Percentiles rank a stretch among this genome's conserved stretches.
phyloP scores from a whole-genome alignment of 1,140 invertebrate genomes.

The Oryctes rhinoceros region DNA sequence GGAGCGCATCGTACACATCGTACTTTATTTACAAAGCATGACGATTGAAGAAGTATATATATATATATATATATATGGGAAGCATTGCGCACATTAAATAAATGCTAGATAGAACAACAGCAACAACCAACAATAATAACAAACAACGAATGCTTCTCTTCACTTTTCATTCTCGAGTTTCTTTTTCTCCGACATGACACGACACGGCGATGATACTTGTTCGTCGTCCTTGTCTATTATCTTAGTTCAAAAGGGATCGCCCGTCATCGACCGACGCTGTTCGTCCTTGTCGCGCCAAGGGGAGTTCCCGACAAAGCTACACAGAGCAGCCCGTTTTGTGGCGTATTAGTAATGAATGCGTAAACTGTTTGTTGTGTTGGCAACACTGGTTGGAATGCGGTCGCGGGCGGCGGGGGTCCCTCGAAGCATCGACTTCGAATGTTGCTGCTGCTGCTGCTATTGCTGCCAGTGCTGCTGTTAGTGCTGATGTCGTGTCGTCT shows the following conservation, averaged over 20 bases:
- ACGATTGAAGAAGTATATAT: not conserved
- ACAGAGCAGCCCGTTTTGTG: conserved; percentile 43
- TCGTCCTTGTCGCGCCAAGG: not conserved
- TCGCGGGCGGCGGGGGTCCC: conserved; percentile 55
- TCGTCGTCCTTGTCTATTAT: not conserved
- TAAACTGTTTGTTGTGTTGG: conserved; percentile 57
- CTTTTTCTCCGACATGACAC: not conserved
- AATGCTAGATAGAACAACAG: conserved; percentile 7
- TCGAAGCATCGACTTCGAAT: conserved; percentile 43
- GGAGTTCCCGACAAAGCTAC: conserved; percentile 13
- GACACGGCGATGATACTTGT: not conserved
- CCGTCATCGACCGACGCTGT: not conserved
- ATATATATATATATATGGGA: not conserved
- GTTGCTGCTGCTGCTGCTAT: conserved; percentile 43
- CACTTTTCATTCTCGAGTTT: not conserved
- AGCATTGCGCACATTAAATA: not conserved
- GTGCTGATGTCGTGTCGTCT: conserved; percentile 20
- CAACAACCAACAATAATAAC: not conserved
- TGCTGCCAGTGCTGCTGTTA: not conserved
- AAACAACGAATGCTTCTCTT: not conserved
- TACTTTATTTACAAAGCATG: no score
- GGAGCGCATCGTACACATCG: no score
- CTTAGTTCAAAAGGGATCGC: not conserved
- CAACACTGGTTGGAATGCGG: conserved; percentile 59
- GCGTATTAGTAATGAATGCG: conserved; percentile 60